Conservation (phyloP, 2,797 vertebrate genomes). For the Rhinatrema bivittatum region DNA sequence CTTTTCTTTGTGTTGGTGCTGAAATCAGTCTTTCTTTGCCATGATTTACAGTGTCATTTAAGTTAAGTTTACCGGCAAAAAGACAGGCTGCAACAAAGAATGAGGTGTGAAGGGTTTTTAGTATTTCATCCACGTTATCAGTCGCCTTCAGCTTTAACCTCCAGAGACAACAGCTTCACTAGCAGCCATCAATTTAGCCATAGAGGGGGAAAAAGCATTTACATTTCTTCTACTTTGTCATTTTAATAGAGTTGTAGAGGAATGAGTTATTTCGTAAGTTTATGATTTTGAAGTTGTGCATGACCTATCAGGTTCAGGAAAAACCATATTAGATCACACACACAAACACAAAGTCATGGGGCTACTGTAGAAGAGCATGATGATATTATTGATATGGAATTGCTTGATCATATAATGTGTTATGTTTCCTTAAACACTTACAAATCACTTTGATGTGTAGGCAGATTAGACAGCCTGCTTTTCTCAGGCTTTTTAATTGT, state of each 20-base stretch:
- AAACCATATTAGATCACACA: background rate
- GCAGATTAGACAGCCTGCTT: background rate
- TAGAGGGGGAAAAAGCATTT: constrained; percentile 1
- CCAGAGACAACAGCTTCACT: constrained; percentile 7
- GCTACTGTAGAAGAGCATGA: constrained; percentile 2
- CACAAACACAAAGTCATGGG: background rate
- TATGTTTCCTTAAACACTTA: background rate
- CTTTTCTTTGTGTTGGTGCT: background rate
- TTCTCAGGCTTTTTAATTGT: constrained; percentile 1
- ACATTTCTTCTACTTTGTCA: constrained; percentile 15
- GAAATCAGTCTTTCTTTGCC: constrained; percentile 10
- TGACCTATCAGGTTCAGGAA: constrained; percentile 1
- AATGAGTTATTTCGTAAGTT: constrained; percentile 11
- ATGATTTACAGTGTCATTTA: constrained; percentile 18
- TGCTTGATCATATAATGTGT: background rate
- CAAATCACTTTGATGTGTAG: constrained; percentile 8
- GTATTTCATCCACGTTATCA: constrained; percentile 34
- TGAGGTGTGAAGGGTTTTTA: constrained; percentile 15
- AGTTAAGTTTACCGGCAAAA: constrained; percentile 7
- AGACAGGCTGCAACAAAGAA: constrained; percentile 14
- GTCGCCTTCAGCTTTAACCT: constrained; percentile 27
- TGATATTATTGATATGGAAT: background rate
- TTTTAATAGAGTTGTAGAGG: constrained; percentile 28
- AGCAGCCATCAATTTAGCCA: constrained; percentile 15
- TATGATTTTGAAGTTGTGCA: constrained; percentile 25